These are phyloP conservation scores for Hirtodrosophila histrioides DNA, from an alignment of 2,888 invertebrate genomes.

Conservation along the genomic window DNA sequence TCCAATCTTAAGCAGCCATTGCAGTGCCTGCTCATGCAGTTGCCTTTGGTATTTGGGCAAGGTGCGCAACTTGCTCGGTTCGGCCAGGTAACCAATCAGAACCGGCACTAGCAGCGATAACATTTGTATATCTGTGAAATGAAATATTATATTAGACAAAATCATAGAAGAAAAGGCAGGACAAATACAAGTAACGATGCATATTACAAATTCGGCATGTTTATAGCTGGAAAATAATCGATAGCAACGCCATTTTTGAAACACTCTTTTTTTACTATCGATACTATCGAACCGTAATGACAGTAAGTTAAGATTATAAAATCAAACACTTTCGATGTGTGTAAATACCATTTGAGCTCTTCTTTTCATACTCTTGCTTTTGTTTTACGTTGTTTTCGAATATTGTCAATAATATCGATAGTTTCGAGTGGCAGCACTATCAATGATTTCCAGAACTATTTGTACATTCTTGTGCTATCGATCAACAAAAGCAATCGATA, in stretches of 20 bases:
- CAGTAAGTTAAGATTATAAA: too few relatives aligned
- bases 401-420: too few relatives aligned
- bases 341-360: too few relatives aligned
- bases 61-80: slow-evolving; percentile 87
- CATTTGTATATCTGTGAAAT: slow-evolving; percentile 92
- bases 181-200: slow-evolving; percentile 25
- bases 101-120: slow-evolving; percentile 95
- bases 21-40: slow-evolving; percentile 94
- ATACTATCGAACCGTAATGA: too few relatives aligned
- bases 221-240: slow-evolving; percentile 2
- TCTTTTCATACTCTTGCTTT: too few relatives aligned
- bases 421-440: too few relatives aligned
- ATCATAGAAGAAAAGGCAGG: neutral
- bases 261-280: neutral
- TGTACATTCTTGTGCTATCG: neutral
- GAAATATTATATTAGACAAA: neutral
- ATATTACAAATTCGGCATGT: too few relatives aligned
- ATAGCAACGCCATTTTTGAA: too few relatives aligned
- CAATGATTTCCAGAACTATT: too few relatives aligned
- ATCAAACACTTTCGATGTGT: too few relatives aligned
- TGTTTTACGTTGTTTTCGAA: too few relatives aligned
- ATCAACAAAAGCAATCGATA: slow-evolving; percentile 24
- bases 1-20: slow-evolving; percentile 95
- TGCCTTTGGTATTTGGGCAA: slow-evolving; percentile 88
- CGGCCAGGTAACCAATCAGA: slow-evolving; percentile 92